Evolutionary conservation across 2,888 invertebrate species (phyloP), one percentile per base, ranked within the genome.

Genomic region (Pherbina coryleti): DNA sequence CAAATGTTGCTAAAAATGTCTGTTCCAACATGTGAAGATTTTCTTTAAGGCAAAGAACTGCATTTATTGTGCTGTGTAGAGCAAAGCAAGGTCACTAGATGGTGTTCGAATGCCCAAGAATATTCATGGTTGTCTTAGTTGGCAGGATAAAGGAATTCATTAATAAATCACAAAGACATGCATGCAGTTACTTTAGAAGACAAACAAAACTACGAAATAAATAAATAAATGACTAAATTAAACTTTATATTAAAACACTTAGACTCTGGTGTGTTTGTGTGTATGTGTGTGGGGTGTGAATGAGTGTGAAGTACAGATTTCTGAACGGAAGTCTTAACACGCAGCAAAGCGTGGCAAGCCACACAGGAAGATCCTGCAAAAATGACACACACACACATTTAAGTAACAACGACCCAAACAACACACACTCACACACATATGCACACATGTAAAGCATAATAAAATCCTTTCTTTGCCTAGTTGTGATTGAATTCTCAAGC

Each of bases 111-210:
- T 64, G 25, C 49, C 53, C 66, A 55, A 75, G 67, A 34, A 55
- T 67, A 53, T 25, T 57, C 34, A 11, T 44, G 8, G 19, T 37
- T 77, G 14, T 74, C 74, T 73, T 22, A 25, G 31, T n/a, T 19
- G 22, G 22, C 9, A 44, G 49, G 19, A 44, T 55, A 67, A 74
- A 74, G 77, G 57, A 72, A 76, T 60, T 57, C 78, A 78, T 85
- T 85, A 85, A 85, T 85, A 86, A 85, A 86, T 85, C 85, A 85
- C 83, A 83, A 83, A 84, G 84, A 84, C 84, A 86, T 79, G 79
- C 78, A 19, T 70, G 28, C 57, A 55, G 28, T 31, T 49, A 67
- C 7, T n/a, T 49, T 25, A 25, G 51, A 11, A 49, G 37, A 62
- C 44, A 66, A 53, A 17, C 22, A 34, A 44, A 19, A 14, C n/a